Conservation (phyloP, 2,797 vertebrate species). For the Chelmon rostratus region DNA sequence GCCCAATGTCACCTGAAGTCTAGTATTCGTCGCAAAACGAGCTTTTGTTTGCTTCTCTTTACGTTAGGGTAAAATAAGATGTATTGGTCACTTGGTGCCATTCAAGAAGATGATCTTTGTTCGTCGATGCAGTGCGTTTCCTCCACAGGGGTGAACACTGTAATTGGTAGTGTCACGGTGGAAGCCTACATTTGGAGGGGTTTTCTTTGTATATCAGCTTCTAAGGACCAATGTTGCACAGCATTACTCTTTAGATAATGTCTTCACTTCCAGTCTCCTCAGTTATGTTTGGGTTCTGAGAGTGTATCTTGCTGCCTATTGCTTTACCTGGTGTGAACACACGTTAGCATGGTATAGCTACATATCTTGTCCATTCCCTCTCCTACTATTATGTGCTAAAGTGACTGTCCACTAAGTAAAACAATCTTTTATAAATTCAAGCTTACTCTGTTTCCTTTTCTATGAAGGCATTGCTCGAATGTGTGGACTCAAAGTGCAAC, state of each 20-base stretch:
- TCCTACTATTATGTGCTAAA: constrained; percentile 38
- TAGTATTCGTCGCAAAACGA: constrained; percentile 44
- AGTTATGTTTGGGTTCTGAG: constrained; percentile 14
- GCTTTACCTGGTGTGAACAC: constrained; percentile 49
- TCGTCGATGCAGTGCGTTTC: constrained; percentile 60
- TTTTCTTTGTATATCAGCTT: constrained; percentile 53
- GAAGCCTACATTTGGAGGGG: constrained; percentile 35
- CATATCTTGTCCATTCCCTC: constrained; percentile 46
- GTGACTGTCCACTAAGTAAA: constrained; percentile 62
- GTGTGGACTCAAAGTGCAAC: constrained; percentile 63
- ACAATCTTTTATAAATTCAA: constrained; percentile 67
- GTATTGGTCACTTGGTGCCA: constrained; percentile 60
- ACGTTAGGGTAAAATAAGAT: constrained; percentile 47
- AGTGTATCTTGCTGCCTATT: constrained; percentile 30
- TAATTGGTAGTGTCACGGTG: constrained; percentile 27
- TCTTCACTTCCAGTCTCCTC: constrained; percentile 34
- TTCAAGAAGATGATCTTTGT: constrained; percentile 49
- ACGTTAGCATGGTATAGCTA: constrained; percentile 44
- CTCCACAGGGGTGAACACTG: constrained; percentile 38
- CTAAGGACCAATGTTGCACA: constrained; percentile 63
- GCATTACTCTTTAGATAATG: constrained; percentile 34
- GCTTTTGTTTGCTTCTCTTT: constrained; percentile 58
- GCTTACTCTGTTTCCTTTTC: constrained; percentile 57
- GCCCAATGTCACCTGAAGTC: constrained; percentile 64
- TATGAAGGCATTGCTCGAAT: constrained; percentile 58